These are phyloP conservation scores for Cephus spinipes DNA, from an alignment of 2,888 invertebrate genomes.

Conservation along the genomic window DNA sequence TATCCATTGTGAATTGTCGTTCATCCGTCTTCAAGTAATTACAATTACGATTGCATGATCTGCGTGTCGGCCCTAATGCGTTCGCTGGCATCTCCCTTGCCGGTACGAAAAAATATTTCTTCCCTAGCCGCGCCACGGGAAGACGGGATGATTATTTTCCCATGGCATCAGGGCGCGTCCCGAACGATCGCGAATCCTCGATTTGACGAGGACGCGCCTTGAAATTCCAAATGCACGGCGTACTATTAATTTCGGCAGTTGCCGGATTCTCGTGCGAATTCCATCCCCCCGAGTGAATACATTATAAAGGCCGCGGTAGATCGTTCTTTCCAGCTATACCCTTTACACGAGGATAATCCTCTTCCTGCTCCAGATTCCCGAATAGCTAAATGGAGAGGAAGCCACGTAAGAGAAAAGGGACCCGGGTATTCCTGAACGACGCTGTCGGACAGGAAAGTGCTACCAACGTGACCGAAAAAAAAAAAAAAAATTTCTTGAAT, in stretches of 20 bases:
- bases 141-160: neutral
- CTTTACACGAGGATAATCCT: neutral
- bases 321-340: neutral
- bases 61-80: neutral
- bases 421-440: neutral
- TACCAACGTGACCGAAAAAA: neutral
- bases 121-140: neutral
- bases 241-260: neutral
- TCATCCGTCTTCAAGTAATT: neutral
- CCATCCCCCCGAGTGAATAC: neutral
- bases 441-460: neutral
- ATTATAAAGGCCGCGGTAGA: neutral
- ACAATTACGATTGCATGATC: neutral
- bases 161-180: neutral
- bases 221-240: neutral
- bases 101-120: neutral
- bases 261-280: neutral
- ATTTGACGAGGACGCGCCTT: neutral
- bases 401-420: neutral
- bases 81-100: too few relatives aligned
- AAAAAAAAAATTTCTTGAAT: neutral
- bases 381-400: neutral
- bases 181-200: neutral
- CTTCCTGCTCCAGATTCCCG: neutral
- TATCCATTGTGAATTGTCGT: neutral